These are phyloP conservation scores for Drosophila albomicans DNA, from an alignment of 1,140 invertebrate genomes.

Conservation along the genomic window DNA sequence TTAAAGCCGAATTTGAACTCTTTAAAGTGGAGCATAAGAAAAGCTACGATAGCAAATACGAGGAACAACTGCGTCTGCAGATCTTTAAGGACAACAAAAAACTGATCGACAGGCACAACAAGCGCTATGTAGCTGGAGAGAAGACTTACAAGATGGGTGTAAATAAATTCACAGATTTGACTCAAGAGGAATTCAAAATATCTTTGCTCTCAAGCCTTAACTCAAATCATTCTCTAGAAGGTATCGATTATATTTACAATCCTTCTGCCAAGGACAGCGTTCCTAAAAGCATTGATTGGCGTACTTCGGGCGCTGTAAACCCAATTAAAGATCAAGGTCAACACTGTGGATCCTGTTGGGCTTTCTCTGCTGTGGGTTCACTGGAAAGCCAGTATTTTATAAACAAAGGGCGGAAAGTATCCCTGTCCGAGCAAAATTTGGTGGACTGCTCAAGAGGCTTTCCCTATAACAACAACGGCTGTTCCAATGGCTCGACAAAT, in stretches of 20 bases:
- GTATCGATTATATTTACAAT: not conserved
- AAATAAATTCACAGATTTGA: conserved; percentile 93
- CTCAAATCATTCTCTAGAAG: not conserved
- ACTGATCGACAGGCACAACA: conserved; percentile 88
- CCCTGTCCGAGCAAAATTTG: conserved; percentile 9
- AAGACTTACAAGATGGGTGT: conserved; percentile 88
- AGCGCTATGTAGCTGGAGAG: conserved; percentile 87
- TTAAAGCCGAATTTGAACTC: not conserved
- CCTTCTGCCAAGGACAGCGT: not conserved
- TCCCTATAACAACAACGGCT: not conserved
- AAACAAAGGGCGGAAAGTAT: not conserved
- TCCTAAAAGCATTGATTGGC: not conserved
- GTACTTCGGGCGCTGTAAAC: not conserved
- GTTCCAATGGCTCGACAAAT: not conserved
- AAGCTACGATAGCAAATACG: conserved; percentile 87
- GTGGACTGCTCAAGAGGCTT: not conserved
- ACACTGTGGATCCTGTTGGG: not conserved
- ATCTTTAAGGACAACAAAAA: conserved; percentile 48
- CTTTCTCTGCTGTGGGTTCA: not conserved
- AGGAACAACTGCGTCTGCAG: conserved; percentile 87
- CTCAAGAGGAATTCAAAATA: conserved; percentile 89
- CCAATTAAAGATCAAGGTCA: not conserved
- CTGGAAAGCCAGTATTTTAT: conserved; percentile 1
- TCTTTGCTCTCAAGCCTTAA: conserved; percentile 1
- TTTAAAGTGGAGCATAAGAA: not conserved